Percentiles rank a stretch among this genome's conserved stretches.
Evolutionary conservation across 2,888 invertebrate genomes (phyloP).

Genomic region (Phalera bucephala): DNA sequence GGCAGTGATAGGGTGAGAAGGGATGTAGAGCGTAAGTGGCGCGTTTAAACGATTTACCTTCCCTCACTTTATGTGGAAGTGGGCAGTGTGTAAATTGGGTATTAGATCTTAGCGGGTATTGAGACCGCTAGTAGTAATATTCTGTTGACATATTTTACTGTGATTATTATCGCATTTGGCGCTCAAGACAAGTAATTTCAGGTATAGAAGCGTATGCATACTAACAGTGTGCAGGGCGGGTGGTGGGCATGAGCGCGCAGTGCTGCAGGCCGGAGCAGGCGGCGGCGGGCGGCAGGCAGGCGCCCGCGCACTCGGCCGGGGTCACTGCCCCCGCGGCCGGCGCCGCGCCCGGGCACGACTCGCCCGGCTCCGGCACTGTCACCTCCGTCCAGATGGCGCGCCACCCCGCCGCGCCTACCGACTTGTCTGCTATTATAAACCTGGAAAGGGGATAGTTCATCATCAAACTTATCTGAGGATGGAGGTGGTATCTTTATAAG

Average conservation of each 20-base stretch:
- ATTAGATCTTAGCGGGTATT: too few relatives aligned
- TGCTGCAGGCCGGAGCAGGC: slow-evolving; percentile 79
- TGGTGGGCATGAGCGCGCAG: slow-evolving; percentile 89
- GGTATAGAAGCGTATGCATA: slow-evolving; percentile 59
- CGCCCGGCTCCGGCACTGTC: slow-evolving; percentile 82
- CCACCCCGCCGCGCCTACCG: slow-evolving; percentile 97
- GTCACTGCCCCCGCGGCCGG: slow-evolving; percentile 34
- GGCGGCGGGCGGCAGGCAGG: slow-evolving; percentile 67
- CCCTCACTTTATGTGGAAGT: too few relatives aligned
- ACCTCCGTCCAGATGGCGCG: slow-evolving; percentile 98
- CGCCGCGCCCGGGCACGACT: slow-evolving; percentile 48
- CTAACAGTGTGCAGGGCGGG: slow-evolving; percentile 87
- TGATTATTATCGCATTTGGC: too few relatives aligned
- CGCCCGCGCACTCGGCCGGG: slow-evolving; percentile 46
- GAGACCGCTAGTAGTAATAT: too few relatives aligned
- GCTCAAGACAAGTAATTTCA: too few relatives aligned
- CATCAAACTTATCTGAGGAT: too few relatives aligned
- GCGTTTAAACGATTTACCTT: too few relatives aligned
- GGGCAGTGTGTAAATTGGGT: too few relatives aligned
- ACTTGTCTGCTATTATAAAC: slow-evolving; percentile 97
- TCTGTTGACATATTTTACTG: too few relatives aligned
- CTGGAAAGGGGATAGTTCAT: slow-evolving; percentile 82
- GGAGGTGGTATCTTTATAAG: too few relatives aligned
- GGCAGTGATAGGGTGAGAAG: too few relatives aligned
- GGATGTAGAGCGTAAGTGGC: too few relatives aligned